Conservation (phyloP, 2,797 vertebrate species). For the Parauchenoglanis punctatus region DNA sequence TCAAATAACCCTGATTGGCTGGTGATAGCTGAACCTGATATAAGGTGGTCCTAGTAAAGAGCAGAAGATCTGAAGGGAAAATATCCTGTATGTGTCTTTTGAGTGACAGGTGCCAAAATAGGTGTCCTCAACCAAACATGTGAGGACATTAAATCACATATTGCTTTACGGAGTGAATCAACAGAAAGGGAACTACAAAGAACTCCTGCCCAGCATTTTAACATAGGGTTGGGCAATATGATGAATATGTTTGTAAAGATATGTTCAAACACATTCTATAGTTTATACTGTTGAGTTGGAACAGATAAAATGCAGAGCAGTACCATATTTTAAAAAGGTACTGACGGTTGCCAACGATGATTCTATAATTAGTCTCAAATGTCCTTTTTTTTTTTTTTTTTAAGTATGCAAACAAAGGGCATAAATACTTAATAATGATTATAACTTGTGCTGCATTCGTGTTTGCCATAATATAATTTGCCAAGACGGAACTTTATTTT, state of each 20-base stretch:
- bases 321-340: neutral
- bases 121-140: neutral
- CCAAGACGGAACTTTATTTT: neutral
- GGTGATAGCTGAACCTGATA: neutral
- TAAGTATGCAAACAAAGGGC: neutral
- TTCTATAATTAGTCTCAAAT: neutral
- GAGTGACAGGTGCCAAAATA: neutral
- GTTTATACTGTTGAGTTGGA: neutral
- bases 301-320: neutral
- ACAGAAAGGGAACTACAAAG: neutral
- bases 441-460: neutral
- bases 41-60: neutral
- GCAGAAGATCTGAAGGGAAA: neutral
- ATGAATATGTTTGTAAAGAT: neutral
- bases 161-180: neutral
- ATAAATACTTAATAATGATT: neutral
- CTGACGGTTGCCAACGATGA: neutral
- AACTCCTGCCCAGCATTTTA: neutral
- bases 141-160: neutral
- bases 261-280: neutral
- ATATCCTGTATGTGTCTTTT: neutral
- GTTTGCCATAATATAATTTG: neutral
- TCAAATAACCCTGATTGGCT: neutral
- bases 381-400: neutral
- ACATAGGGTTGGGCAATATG: neutral